phyloP scores from a whole-genome alignment of 2,888 invertebrate species.

The Pharmacophagus antenor region DNA sequence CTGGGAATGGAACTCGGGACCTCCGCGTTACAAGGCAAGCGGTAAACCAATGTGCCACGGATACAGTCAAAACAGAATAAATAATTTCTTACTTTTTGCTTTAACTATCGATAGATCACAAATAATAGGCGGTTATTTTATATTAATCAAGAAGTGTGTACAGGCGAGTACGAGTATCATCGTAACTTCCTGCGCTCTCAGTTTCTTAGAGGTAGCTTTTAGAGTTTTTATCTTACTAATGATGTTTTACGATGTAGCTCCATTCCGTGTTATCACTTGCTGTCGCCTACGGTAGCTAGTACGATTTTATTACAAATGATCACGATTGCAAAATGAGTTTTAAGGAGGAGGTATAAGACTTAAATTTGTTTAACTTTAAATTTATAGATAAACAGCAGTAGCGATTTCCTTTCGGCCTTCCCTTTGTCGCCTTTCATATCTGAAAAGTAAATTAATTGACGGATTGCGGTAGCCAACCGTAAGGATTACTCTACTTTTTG shows the following conservation, averaged over 20 bases:
- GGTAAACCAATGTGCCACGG: no score
- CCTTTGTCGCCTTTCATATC: conserved; percentile 71
- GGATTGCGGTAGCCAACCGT: conserved; percentile 63
- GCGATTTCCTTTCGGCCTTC: conserved; percentile 53
- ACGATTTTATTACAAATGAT: conserved; percentile 42
- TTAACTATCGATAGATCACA: conserved; percentile 32
- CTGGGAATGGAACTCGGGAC: no score
- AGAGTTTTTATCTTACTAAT: conserved; percentile 75
- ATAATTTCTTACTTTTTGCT: no score
- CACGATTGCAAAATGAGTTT: conserved; percentile 38
- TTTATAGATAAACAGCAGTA: conserved; percentile 45
- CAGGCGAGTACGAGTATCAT: conserved; percentile 43
- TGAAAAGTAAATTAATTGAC: conserved; percentile 69
- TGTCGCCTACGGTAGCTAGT: conserved; percentile 73
- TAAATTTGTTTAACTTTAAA: conserved; percentile 35
- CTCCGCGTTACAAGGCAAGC: no score
- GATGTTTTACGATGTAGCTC: conserved; percentile 75
- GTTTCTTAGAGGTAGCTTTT: conserved; percentile 64
- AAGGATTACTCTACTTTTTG: conserved; percentile 61
- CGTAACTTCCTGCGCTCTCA: conserved; percentile 57
- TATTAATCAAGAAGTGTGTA: conserved; percentile 49
- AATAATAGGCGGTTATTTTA: conserved; percentile 34
- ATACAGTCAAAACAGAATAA: no score
- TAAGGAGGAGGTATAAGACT: conserved; percentile 44
- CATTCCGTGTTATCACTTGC: conserved; percentile 61